Base-by-base conservation (phyloP, 2,113 vertebrate genomes). In the Holacanthus passer region DNA sequence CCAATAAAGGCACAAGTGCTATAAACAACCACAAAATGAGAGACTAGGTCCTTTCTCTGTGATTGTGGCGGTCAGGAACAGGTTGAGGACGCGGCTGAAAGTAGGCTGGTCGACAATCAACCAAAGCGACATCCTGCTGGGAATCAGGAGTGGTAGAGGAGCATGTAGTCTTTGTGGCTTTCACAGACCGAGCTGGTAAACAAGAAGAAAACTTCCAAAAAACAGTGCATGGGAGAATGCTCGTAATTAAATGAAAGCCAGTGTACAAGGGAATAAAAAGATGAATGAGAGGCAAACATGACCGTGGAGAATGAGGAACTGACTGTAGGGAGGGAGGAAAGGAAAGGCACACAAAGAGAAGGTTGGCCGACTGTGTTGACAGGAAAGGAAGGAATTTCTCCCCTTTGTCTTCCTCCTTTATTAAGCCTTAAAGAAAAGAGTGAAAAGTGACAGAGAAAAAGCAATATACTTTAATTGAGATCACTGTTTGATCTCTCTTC, bases 11-110 rank as follows among this genome's bases (percentile, higher is more conserved):
- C 70, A 73, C 64, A 80, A 88, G 74, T 35, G 68, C 82, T 73
- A 56, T 14, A 85, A 91, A 85, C 82, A 82, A 90, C 87, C 91
- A 73, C 84, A 73, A 89, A 93, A 92, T 88, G 70, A 91, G 67
- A 89, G 89, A 78, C 68, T 24, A 7, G 12, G 41, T 43, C 24
- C 29, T 37, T 32, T 27, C 78, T 77, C 81, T 89, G 87, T 75
- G 83, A 90, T 89, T 83, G 79, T 64, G 68, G 83, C 3, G 24
- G 69, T 81, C 65, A 56, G 73, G 24, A 76, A 79, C 85, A 86
- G 89, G 88, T 89, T 78, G 81, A 77, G 70, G 84, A 79, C 82
- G 88, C 6, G 72, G 65, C 73, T 60, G 70, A 75, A 88, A 88
- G 80, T 69, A 50, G 72, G 56, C 64, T 62, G 84, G 83, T 86